Evolutionary conservation across 2,888 invertebrate species (phyloP).

Genomic region (Polymixis flavicincta): DNA sequence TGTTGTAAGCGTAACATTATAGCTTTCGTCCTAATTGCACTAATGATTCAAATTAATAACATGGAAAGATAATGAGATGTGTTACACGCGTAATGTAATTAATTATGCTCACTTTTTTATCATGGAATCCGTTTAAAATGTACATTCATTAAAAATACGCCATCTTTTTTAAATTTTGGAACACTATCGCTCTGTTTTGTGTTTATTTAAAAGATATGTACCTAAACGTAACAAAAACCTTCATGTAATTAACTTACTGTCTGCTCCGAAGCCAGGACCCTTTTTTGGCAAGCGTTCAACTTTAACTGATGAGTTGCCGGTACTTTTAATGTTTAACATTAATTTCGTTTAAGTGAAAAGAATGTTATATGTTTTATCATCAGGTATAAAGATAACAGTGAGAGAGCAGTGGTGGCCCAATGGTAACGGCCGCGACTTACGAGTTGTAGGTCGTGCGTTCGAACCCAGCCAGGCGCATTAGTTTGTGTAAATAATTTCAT

Average conservation of each 20-base stretch:
- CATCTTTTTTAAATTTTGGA: not conserved
- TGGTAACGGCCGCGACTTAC: no score
- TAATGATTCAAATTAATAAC: slow-evolving; percentile 76
- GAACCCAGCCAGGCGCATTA: no score
- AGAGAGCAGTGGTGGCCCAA: no score
- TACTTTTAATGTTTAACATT: slow-evolving; percentile 53
- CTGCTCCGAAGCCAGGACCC: slow-evolving; percentile 20
- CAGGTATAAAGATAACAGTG: no score
- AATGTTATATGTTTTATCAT: slow-evolving; percentile 4
- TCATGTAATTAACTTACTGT: slow-evolving; percentile 48
- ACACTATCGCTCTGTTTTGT: slow-evolving; percentile 1
- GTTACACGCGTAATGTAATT: slow-evolving; percentile 71
- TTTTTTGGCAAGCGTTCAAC: slow-evolving; percentile 54
- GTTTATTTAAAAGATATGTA: slow-evolving; percentile 26
- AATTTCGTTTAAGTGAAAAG: slow-evolving; percentile 37
- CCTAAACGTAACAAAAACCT: slow-evolving; percentile 36
- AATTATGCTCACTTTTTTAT: slow-evolving; percentile 60
- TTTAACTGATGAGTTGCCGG: slow-evolving; percentile 38
- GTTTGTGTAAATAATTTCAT: no score
- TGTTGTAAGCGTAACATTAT: slow-evolving; percentile 68
- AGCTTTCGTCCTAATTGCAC: slow-evolving; percentile 75
- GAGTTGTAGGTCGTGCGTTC: no score
- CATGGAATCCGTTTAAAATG: slow-evolving; percentile 46
- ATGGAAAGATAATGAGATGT: slow-evolving; percentile 73
- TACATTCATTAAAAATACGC: slow-evolving; percentile 26